phyloP scores from a whole-genome alignment of 2,888 invertebrate species.

The Tipula helvola region DNA sequence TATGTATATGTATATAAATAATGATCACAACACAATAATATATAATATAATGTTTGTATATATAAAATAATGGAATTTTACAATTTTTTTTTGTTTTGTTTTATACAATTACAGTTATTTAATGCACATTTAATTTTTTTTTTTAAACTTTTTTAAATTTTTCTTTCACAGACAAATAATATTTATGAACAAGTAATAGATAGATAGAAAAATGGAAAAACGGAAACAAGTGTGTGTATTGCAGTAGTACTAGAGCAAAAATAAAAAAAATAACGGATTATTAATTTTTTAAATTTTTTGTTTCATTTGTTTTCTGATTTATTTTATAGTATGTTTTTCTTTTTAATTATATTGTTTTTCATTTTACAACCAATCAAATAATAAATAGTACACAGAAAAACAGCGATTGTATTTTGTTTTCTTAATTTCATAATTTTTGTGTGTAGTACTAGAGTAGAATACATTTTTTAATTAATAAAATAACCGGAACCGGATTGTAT shows the following conservation, averaged over 20 bases:
- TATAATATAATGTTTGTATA: not conserved
- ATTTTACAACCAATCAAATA: not conserved
- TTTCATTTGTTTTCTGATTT: not conserved
- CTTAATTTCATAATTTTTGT: not conserved
- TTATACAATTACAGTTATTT: not conserved
- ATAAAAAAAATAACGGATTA: not conserved
- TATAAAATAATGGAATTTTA: not conserved
- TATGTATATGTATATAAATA: not conserved
- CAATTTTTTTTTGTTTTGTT: not conserved
- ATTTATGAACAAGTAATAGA: not conserved
- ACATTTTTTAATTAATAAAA: not conserved
- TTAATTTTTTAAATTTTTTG: not conserved
- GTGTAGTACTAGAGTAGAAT: not conserved
- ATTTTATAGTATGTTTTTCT: not conserved
- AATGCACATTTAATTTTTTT: not conserved
- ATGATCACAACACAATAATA: not conserved
- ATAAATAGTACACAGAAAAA: not conserved
- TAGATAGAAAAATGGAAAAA: not conserved
- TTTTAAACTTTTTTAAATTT: not conserved
- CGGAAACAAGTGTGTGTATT: not conserved
- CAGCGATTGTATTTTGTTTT: not conserved
- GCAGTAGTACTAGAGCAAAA: not conserved
- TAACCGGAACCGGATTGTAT: not conserved
- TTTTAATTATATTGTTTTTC: not conserved
- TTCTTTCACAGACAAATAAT: not conserved